A percentile compares a stretch with the other conserved stretches of the same genome.
Conservation (phyloP, 1,140 invertebrate species). For the Aphaenogaster rudis region DNA sequence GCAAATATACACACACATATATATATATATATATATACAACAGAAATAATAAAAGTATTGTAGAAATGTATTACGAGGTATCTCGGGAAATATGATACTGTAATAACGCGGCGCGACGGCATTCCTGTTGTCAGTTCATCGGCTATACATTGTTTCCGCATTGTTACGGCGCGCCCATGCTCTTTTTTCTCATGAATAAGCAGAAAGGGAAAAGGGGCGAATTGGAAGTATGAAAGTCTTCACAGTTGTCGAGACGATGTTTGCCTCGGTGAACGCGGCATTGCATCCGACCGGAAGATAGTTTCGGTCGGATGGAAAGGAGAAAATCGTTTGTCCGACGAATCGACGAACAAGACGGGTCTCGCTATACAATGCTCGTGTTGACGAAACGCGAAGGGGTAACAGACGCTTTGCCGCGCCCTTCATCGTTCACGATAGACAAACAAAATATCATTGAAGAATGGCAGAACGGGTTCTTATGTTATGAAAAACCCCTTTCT, state of each 20-base stretch:
- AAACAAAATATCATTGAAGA: constrained; percentile 36
- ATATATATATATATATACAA: not conserved
- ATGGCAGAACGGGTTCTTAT: not conserved
- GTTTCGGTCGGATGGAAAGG: constrained; percentile 56
- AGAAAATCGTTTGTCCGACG: constrained; percentile 60
- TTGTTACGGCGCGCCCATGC: not conserved
- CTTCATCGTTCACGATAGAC: constrained; percentile 8
- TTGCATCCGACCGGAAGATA: constrained; percentile 43
- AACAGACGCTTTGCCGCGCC: constrained; percentile 12
- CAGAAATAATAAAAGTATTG: constrained; percentile 48
- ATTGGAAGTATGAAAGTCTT: constrained; percentile 54
- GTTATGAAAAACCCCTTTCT: not conserved
- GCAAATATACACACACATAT: not conserved
- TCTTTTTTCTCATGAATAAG: constrained; percentile 49
- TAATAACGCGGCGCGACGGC: constrained; percentile 44
- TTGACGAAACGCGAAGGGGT: constrained; percentile 37
- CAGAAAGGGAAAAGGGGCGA: constrained; percentile 46
- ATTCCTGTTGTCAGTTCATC: constrained; percentile 56
- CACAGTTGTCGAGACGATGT: constrained; percentile 46
- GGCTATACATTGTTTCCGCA: constrained; percentile 25
- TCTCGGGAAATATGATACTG: constrained; percentile 49
- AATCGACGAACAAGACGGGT: constrained; percentile 49
- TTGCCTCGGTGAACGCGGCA: constrained; percentile 38
- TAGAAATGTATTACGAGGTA: constrained; percentile 43
- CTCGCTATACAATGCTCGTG: constrained; percentile 28